A percentile compares a stretch with the other conserved stretches of the same genome.
These are phyloP conservation scores for Drosophila athabasca DNA, from an alignment of 1,140 invertebrate genomes.

Conservation along the genomic window DNA sequence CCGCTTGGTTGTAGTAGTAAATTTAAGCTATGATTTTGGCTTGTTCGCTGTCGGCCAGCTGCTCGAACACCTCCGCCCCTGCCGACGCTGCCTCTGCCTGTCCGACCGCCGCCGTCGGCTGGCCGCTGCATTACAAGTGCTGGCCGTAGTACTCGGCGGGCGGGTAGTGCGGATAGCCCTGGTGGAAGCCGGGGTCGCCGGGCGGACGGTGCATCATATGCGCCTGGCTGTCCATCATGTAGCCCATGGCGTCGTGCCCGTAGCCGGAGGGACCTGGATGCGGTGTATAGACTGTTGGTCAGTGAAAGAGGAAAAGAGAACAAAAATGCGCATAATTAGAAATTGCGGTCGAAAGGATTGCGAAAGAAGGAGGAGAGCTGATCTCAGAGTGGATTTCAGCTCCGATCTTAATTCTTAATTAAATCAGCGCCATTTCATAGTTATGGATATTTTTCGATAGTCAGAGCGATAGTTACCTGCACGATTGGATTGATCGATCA, in stretches of 20 bases:
- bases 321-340: slow-evolving; percentile 84
- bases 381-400: background rate
- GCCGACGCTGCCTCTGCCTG: slow-evolving; percentile 5
- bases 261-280: slow-evolving; percentile 97
- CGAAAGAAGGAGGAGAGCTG: slow-evolving; percentile 11
- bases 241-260: slow-evolving; percentile 97
- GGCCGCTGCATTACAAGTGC: slow-evolving; percentile 89
- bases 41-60: slow-evolving; percentile 65
- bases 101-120: slow-evolving; percentile 14
- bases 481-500: slow-evolving; percentile 99
- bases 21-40: slow-evolving; percentile 81
- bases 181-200: slow-evolving; percentile 94
- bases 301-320: slow-evolving; percentile 71
- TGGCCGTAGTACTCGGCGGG: slow-evolving; percentile 95
- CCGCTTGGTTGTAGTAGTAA: slow-evolving; percentile 54
- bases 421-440: slow-evolving; percentile 68
- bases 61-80: slow-evolving; percentile 24
- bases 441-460: slow-evolving; percentile 70
- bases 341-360: slow-evolving; percentile 57
- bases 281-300: slow-evolving; percentile 90
- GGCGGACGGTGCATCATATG: slow-evolving; percentile 97
- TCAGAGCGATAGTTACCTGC: slow-evolving; percentile 89
- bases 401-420: slow-evolving; percentile 42
- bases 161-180: slow-evolving; percentile 94
- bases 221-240: slow-evolving; percentile 97